phyloP scores from a whole-genome alignment of 2,797 vertebrate genomes.

The Craterocephalus amniculus region DNA sequence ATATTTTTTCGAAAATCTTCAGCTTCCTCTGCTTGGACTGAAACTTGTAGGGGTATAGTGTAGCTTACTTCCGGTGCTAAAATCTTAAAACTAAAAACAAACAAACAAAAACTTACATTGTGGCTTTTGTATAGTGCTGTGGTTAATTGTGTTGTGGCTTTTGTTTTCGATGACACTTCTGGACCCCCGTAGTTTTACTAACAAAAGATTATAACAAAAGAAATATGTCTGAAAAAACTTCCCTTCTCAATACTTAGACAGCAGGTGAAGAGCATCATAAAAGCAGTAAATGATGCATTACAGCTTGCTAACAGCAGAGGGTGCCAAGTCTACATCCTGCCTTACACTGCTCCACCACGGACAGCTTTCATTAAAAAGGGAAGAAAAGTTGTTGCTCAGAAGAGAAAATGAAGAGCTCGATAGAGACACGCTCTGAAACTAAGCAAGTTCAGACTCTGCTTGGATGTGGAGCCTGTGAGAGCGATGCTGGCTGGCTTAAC shows the following conservation, averaged over 20 bases:
- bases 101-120: too few species aligned
- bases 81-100: too few species aligned
- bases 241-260: neutral
- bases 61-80: too few species aligned
- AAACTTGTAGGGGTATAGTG: too few species aligned
- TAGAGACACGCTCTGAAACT: slow-evolving; percentile 5
- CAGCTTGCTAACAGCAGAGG: slow-evolving; percentile 70
- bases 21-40: too few species aligned
- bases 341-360: slow-evolving; percentile 8
- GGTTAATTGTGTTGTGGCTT: too few species aligned
- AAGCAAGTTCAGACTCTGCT: neutral
- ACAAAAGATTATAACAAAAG: neutral
- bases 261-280: slow-evolving; percentile 1
- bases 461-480: neutral
- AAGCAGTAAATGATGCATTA: slow-evolving; percentile 53
- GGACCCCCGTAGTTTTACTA: too few species aligned
- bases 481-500: neutral
- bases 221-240: slow-evolving; percentile 2
- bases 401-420: slow-evolving; percentile 17
- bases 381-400: slow-evolving; percentile 16
- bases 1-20: too few species aligned
- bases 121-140: too few species aligned
- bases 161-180: too few species aligned
- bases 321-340: slow-evolving; percentile 61
- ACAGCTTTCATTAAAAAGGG: slow-evolving; percentile 25